Percentiles rank a stretch among this genome's conserved stretches.
These are phyloP conservation scores for Pseudomyrmex concolor DNA, from an alignment of 1,140 invertebrate species.

Conservation along the genomic window DNA sequence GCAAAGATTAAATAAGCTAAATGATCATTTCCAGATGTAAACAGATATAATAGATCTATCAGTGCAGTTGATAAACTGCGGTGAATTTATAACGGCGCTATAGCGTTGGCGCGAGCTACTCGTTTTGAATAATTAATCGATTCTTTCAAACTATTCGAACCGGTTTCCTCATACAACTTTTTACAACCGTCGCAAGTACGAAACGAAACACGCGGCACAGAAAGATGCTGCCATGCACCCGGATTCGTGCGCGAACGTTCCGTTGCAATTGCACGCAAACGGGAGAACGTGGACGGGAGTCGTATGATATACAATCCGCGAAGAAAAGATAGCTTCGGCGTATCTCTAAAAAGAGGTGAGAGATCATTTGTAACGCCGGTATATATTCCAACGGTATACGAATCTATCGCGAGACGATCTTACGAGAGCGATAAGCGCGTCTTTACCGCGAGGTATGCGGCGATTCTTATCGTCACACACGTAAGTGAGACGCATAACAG, in stretches of 20 bases:
- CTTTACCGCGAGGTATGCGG: slow-evolving; percentile 33
- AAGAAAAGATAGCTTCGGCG: not conserved
- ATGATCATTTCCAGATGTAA: slow-evolving; percentile 19
- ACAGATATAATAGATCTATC: slow-evolving; percentile 12
- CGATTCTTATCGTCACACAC: slow-evolving; percentile 63
- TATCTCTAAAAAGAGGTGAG: not conserved
- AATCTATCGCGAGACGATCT: slow-evolving; percentile 37
- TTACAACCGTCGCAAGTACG: not conserved
- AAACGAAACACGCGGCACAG: not conserved
- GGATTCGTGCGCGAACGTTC: not conserved
- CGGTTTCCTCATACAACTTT: slow-evolving; percentile 3
- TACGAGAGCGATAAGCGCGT: slow-evolving; percentile 55
- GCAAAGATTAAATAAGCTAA: not conserved
- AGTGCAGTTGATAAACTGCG: not conserved
- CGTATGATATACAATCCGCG: not conserved
- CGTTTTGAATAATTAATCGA: slow-evolving; percentile 39
- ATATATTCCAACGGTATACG: not conserved
- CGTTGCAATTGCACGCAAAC: not conserved
- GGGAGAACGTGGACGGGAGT: not conserved
- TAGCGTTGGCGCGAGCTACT: not conserved
- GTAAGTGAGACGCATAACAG: slow-evolving; percentile 56
- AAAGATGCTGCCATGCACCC: not conserved
- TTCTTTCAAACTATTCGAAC: not conserved
- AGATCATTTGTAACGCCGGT: slow-evolving; percentile 16
- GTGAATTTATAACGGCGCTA: not conserved